Evolutionary conservation across 2,113 vertebrate species (phyloP).

Genomic region (Plestiodon gilberti): DNA sequence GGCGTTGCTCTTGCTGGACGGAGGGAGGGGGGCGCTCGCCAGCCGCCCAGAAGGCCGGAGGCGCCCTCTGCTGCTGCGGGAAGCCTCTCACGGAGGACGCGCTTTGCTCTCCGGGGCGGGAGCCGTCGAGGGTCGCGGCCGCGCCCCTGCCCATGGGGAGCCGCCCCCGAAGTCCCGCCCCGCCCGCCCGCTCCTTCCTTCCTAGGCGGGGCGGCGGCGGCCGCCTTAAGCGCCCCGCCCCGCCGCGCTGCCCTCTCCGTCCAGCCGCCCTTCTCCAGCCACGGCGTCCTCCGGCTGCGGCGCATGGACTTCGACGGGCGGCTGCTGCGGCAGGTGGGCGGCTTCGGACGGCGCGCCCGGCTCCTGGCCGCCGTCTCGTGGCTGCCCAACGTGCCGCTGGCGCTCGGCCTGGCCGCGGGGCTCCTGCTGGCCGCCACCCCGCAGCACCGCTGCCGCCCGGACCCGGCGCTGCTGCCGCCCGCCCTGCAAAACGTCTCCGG

Average conservation of each 20-base stretch:
- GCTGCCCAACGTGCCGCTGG: conserved; percentile 80
- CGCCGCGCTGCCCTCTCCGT: neutral
- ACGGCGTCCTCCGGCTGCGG: neutral
- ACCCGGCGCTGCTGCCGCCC: conserved; percentile 76
- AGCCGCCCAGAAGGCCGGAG: too few species aligned
- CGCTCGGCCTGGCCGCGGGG: conserved; percentile 74
- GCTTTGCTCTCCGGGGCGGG: too few species aligned
- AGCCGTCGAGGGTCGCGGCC: too few species aligned
- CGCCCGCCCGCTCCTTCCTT: neutral
- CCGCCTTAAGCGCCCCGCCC: neutral
- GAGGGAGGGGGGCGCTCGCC: too few species aligned
- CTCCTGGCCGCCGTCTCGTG: conserved; percentile 76
- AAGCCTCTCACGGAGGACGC: too few species aligned
- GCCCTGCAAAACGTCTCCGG: conserved; percentile 72
- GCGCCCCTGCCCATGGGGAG: too few species aligned
- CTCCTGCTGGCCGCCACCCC: conserved; percentile 75
- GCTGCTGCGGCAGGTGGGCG: conserved; percentile 71
- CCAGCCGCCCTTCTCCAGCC: neutral
- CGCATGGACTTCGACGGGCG: conserved; percentile 74
- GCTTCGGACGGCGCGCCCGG: conserved; percentile 78
- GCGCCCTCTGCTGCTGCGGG: too few species aligned
- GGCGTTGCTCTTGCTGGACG: too few species aligned
- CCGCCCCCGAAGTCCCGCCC: too few species aligned
- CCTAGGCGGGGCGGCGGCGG: neutral
- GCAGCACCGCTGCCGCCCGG: conserved; percentile 78